Base-by-base conservation (phyloP, 2,888 invertebrate species). In the Esperia sulphurella region DNA sequence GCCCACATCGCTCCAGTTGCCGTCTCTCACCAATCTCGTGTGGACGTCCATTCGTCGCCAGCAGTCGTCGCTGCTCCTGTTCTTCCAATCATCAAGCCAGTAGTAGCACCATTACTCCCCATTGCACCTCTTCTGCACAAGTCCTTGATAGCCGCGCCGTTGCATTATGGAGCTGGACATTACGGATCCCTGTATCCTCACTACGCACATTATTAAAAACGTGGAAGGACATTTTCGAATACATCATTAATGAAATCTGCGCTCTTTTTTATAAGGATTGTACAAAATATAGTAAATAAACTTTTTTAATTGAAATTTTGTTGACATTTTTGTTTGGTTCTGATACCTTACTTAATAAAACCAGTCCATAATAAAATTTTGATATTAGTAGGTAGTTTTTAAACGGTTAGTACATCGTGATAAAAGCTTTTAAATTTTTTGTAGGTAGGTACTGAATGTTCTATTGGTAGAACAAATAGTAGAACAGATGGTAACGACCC, bases 11-110 rank as follows among this genome's bases (percentile, higher is more conserved):
- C 68, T 30, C 90, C 90, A 37, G 77, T 85, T 3, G 84, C 91
- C 0, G 86, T 91, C 0, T 91, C 91, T 5, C 91, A 90, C 54
- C 91, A 92, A 59, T 88, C 91, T 51, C 85, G 91, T 9, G 67
- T 90, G 33, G 89, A 91, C 57, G 77, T 91, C 28, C 90, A 83
- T 29, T 62, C 76, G 3, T 63, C 75, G 0, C 79, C 81, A 10
- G 71, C 75, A 8, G 55, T 82, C 1, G 59, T 77, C 0, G 53
- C 63, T 8, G 63, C 73, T 0, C 55, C 68, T 0, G 55, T 73
- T 0, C 43, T 69, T 3, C 65, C 79, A 1, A 63, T 79, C 1
- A 65, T 77, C 1, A 74, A 75, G 46, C 68, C 77, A 4, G 54
- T 77, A 1, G 60, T 75, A 1, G 67, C 76, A 0, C 76, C 81